Base-by-base conservation (phyloP, 2,888 invertebrate species). In the Cristatella mucedo region DNA sequence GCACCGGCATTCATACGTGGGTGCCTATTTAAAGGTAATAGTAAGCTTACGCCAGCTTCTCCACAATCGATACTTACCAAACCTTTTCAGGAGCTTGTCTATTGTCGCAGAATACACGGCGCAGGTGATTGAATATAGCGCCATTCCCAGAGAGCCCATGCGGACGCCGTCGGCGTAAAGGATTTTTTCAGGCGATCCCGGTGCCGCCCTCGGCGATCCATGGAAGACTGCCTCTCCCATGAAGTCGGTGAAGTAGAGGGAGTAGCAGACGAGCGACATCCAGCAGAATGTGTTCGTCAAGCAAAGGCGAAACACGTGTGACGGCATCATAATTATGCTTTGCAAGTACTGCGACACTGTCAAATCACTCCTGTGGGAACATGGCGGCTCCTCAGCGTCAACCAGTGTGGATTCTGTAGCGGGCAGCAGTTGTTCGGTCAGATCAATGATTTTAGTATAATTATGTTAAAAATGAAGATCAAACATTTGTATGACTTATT, bases 241-340 rank as follows among this genome's bases (percentile, higher is more conserved):
- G 57, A 89, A 93, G 67, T 91, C 89, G 0, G 91, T 93, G 64
- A 93, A 91, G 66, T 89, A 91, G 4, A 93, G 70, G 0, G 89
- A 89, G 61, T 91, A 93, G 63, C 89, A 89, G 32, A 93, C 87
- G 52, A 93, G 82, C 0, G 89, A 85, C 87, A 89, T 91, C 91
- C 91, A 93, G 59, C 87, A 89, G 67, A 91, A 91, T 24, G 91
- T 72, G 69, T 91, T 91, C 11, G 91, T 91, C 45, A 87, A 61
- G 56, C 91, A 91, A 9, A 91, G 74, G 56, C 85, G 76, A 22
- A 80, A 73, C 48, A 91, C 70, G 0, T 85, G 86, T 36, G 53
- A 71, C 0, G 93, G 91, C 84, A 93, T 87, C 60, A 78, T 73
- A n/a, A 91, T 68, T 42, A 91, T 89, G 4, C 91, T 87, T 50